Conservation (phyloP, 2,888 invertebrate species). For the Campaea margaritaria region DNA sequence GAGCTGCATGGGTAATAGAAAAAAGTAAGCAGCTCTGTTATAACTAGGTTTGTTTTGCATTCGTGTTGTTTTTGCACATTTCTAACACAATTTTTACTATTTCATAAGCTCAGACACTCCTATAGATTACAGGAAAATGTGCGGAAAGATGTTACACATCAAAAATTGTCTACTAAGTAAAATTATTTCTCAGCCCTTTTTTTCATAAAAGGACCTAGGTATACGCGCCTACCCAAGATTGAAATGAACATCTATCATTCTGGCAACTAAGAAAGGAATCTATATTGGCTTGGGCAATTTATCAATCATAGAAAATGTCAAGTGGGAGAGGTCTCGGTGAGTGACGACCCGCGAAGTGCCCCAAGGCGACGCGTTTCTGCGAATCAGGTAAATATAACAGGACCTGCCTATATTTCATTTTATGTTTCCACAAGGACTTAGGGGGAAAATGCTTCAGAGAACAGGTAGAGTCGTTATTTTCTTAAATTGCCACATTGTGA, state of each 20-base stretch:
- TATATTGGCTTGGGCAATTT: constrained; percentile 51
- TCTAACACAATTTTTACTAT: too few relatives aligned
- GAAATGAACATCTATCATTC: background rate
- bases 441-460: background rate
- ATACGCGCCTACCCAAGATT: too few relatives aligned
- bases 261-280: constrained; percentile 23
- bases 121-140: too few relatives aligned
- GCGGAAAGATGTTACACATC: too few relatives aligned
- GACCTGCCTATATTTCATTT: background rate
- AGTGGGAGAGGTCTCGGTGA: constrained; percentile 42
- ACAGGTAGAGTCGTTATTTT: constrained; percentile 16
- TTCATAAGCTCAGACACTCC: too few relatives aligned
- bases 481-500: constrained; percentile 14
- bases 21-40: too few relatives aligned
- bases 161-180: too few relatives aligned
- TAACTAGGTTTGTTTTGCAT: too few relatives aligned
- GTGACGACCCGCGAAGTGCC: constrained; percentile 40
- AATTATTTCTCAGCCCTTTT: background rate
- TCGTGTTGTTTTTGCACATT: too few relatives aligned
- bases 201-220: background rate
- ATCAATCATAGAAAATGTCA: constrained; percentile 61
- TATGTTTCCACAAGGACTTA: background rate
- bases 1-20: constrained; percentile 1
- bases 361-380: constrained; percentile 29
- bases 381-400: constrained; percentile 41